A percentile compares a stretch with the other conserved stretches of the same genome.
phyloP scores from a whole-genome alignment of 1,140 invertebrate genomes.

The Medauroidea extradentata region DNA sequence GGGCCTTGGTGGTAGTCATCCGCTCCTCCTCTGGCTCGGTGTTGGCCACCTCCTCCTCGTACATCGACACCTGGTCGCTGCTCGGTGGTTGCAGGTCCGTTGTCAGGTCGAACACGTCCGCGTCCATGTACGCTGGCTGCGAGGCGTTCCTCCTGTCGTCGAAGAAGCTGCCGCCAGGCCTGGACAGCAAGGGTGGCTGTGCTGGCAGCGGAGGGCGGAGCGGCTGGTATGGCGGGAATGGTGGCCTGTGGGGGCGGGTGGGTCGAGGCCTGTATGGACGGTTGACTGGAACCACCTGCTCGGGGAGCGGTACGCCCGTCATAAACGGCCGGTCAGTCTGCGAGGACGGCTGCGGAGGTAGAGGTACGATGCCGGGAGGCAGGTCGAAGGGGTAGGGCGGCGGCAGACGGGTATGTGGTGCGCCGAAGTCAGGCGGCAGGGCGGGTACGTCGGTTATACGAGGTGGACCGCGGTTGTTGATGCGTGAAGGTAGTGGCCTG shows the following conservation, averaged over 20 bases:
- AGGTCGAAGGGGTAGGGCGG: constrained; percentile 41
- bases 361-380: constrained; percentile 18
- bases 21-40: constrained; percentile 9
- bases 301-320: constrained; percentile 66
- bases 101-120: too few species aligned
- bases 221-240: not conserved
- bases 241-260: not conserved
- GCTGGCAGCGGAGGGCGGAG: too few species aligned
- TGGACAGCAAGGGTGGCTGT: not conserved
- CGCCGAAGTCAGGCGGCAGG: constrained; percentile 56
- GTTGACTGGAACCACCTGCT: constrained; percentile 61
- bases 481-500: constrained; percentile 58
- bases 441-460: constrained; percentile 69
- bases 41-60: too few species aligned
- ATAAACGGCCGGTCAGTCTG: constrained; percentile 48
- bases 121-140: constrained; percentile 10
- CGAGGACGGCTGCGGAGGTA: constrained; percentile 42
- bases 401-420: constrained; percentile 37
- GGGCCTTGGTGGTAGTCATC: constrained; percentile 27
- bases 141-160: constrained; percentile 18
- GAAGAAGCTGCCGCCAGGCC: constrained; percentile 5
- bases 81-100: too few species aligned
- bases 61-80: not conserved
- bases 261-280: not conserved
- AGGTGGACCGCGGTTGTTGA: constrained; percentile 85